These are phyloP conservation scores for Numenius phaeopus DNA, from an alignment of 2,797 vertebrate species.

Conservation along the genomic window DNA sequence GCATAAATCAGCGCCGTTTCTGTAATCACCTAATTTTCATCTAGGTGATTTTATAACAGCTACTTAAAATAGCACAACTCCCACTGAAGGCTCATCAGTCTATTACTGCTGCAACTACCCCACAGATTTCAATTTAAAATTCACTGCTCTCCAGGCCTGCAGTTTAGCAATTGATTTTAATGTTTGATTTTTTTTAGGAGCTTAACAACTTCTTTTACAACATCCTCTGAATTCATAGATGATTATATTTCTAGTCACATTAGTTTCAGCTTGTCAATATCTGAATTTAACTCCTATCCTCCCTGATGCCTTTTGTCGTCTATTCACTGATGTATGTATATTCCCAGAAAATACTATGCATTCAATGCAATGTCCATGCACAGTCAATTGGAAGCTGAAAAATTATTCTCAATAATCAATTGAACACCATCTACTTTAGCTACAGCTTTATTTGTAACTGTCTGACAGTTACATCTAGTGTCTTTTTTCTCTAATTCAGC, in stretches of 20 bases:
- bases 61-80: conserved; percentile 36
- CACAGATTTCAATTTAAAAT: conserved; percentile 31
- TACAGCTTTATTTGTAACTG: background rate
- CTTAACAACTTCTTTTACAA: background rate
- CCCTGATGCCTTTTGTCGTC: background rate
- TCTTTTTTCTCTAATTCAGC: background rate
- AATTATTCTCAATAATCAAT: background rate
- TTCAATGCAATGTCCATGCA: background rate
- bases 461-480: background rate
- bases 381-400: background rate
- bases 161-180: background rate
- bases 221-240: background rate
- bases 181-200: background rate
- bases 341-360: background rate
- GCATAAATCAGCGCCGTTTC: background rate
- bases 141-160: background rate
- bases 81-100: conserved; percentile 22
- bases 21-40: conserved; percentile 44
- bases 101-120: background rate
- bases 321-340: background rate
- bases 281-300: background rate
- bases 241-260: background rate
- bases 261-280: background rate
- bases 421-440: background rate
- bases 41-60: conserved; percentile 35